Conservation (phyloP, 2,113 vertebrate genomes). For the Istiophorus platypterus region DNA sequence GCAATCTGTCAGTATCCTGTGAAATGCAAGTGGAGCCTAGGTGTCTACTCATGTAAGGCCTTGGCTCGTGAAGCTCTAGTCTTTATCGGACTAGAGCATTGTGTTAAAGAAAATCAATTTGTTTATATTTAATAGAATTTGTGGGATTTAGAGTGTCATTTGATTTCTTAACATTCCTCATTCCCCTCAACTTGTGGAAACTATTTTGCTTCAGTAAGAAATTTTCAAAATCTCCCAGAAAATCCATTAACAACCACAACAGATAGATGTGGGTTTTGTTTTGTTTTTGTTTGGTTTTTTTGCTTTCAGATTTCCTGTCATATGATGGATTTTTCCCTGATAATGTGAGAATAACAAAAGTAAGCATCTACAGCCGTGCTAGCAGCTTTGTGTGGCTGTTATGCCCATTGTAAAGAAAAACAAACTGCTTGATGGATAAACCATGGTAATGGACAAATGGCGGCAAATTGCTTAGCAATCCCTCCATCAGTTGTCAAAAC, state of each 20-base stretch:
- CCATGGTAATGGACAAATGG: background rate
- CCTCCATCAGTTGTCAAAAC: background rate
- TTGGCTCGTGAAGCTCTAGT: background rate
- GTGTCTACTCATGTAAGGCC: constrained; percentile 7
- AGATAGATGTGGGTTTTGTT: too few species aligned
- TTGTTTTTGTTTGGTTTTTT: background rate
- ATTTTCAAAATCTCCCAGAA: background rate
- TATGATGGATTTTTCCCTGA: too few species aligned
- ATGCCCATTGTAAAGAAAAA: background rate
- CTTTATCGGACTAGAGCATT: constrained; percentile 1
- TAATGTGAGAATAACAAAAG: background rate
- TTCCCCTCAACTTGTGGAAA: background rate
- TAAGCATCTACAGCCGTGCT: too few species aligned
- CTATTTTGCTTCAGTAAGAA: background rate
- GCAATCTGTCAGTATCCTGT: constrained; percentile 35
- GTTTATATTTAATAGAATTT: constrained; percentile 5
- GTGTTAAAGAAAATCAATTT: background rate
- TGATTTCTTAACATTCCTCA: background rate
- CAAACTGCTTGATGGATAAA: background rate
- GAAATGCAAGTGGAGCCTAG: constrained; percentile 33
- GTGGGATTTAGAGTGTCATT: background rate
- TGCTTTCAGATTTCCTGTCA: too few species aligned
- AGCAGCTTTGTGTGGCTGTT: background rate
- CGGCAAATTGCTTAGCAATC: background rate
- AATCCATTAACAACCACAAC: background rate